Base-by-base conservation (phyloP, 2,113 vertebrate genomes). In the Gallinago paraguaiae region DNA sequence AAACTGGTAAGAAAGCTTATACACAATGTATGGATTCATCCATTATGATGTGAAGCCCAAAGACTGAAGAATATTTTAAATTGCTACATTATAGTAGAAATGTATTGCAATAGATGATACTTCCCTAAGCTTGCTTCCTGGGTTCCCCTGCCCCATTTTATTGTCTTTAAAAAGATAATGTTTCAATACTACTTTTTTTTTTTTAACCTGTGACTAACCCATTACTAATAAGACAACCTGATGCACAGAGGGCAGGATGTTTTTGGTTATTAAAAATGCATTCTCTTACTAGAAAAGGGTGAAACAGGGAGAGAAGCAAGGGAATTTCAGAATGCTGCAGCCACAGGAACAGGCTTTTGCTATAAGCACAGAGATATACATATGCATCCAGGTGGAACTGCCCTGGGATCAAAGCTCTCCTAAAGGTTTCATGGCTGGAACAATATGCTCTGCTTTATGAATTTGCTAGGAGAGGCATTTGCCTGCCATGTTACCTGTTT, bases 131-230 rank as follows among this genome's bases (percentile, higher is more conserved):
- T 70, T 76, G 17, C 18, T 88, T 68, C 86, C 31, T 74, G 13
- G 6, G 11, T 71, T 74, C 13, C 9, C 19, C 6, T 0, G 2
- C 2, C 1, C 4, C 15, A 5, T 5, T 43, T 25, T 35, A 20
- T 61, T 61, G 7, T 28, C 33, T 35, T 45, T 1, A 15, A 89
- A 48, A 9, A 76, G 15, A 60, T 2, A 50, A 64, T 18, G 1
- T 61, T 72, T 82, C 37, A 46, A 15, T 19, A 65, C 43, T 60
- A 88, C 22, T 12, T 48, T 76, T 68, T 82, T 88, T 56, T 27
- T 69, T 93, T 79, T 51, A 90, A 84, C 37, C 86, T 63, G 39
- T 68, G 37, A 69, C 53, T 88, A 90, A 75, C 9, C 8, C 25
- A 72, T 79, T 91, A 85, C 56, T 95, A 96, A 86, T 41, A 69